Base-by-base conservation (phyloP, 2,113 vertebrate species). In the Castor canadensis region DNA sequence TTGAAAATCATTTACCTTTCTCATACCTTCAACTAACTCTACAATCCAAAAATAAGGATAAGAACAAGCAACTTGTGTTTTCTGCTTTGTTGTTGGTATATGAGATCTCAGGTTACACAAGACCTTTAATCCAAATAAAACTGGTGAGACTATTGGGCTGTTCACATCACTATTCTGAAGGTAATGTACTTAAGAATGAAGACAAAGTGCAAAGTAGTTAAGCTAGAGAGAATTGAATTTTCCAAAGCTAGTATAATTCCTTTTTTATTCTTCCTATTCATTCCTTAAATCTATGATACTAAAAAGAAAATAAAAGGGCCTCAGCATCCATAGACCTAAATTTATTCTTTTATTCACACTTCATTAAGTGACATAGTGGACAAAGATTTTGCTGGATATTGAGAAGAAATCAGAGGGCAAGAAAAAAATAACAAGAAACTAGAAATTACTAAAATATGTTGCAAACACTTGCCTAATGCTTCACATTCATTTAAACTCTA, bases 241-340 rank as follows among this genome's bases (percentile, higher is more conserved):
- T 89, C 47, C 64, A 94, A 90, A 84, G 54, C 52, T 45, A 84
- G 69, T 87, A 83, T 84, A 93, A 90, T 45, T 84, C 15, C n/a
- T n/a, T n/a, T 26, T 92, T 15, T 83, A 47, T 43, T 95, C 43
- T 49, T 96, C 32, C 35, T 66, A 60, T 79, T 76, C 28, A 13
- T 81, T 52, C n/a, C 24, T 80, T 87, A 64, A 88, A 54, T 58
- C 3, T 89, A 22, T 72, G 45, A 54, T 62, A 88, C 32, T 30
- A 85, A 69, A 69, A 69, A 22, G 15, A 43, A 12, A 35, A 30
- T n/a, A n/a, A 24, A 4, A 22, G 12, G 9, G 15, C 7, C 20
- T 40, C 13, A 52, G 3, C 5, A 75, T 22, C 19, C 40, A 56
- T 24, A 26, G 26, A 10, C 17, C 2, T 81, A 64, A 40, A 24